Evolutionary conservation across 2,888 invertebrate genomes (phyloP), one percentile per base, ranked within the genome.

Genomic region (Lysandra bellargus): DNA sequence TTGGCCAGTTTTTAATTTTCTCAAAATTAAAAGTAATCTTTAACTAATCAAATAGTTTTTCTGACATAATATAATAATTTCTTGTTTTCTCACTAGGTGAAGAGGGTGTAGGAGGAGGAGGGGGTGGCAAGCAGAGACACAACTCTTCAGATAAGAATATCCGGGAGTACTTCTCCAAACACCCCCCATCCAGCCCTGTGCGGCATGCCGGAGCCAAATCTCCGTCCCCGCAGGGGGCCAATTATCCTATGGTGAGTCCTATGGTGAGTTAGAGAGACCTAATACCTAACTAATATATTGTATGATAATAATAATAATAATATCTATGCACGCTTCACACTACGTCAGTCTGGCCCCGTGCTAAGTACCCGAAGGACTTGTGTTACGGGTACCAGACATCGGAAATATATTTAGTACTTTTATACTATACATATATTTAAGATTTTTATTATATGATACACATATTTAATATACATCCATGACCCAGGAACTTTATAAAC

Each of bases 131-230:
- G 87, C 91, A 95, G 85, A 87, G 95, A 86, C 89, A 92, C 84
- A 92, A 92, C 85, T 93, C 95, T 83, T 87, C 95, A 85, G 96
- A 96, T 84, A 98, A 98, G 92, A 98, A 98, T 92, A 98, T 98
- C 89, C 97, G 98, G 92, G 98, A 99, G 90, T 99, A 98, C 92
- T 96, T 97, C 91, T 96, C 96, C 87, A 97, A 98, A 91, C 97
- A 97, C 91, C 96, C 97, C 87, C 97, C 97, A 83, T 97, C 96
- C 87, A 97, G 97, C 92, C 97, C 98, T 85, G 97, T 97, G 86
- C 96, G 98, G 92, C 97, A 96, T 89, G 96, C 96, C 82, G 96
- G 96, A 87, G 97, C 97, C 83, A 97, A 97, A 90, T 97, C 97
- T 89, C 97, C 97, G 83, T 97, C 97, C 85, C 97, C 97, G 79